These are phyloP conservation scores for Salpingus planirostris DNA, from an alignment of 2,888 invertebrate genomes.

Conservation along the genomic window DNA sequence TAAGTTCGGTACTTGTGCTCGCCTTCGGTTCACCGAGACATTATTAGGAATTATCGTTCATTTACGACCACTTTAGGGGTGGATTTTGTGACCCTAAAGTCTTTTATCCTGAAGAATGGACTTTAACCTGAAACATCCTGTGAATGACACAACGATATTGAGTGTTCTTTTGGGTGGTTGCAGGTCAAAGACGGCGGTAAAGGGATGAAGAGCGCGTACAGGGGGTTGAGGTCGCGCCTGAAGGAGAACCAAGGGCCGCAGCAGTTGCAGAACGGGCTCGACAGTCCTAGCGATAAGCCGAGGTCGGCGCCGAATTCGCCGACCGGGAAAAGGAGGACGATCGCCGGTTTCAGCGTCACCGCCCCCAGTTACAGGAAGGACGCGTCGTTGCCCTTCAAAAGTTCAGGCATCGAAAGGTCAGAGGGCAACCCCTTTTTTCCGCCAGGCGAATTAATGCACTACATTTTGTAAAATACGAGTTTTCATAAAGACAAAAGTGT, in stretches of 20 bases:
- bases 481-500: too few species aligned
- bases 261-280: conserved; percentile 33
- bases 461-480: too few species aligned
- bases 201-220: conserved; percentile 69
- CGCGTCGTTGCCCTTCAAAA: conserved; percentile 32
- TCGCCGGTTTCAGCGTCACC: conserved; percentile 33
- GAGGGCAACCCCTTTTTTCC: too few species aligned
- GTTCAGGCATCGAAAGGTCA: conserved; percentile 33
- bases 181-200: conserved; percentile 67
- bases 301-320: conserved; percentile 61
- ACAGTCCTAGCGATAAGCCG: conserved; percentile 39
- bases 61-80: too few species aligned
- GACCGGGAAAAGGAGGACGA: conserved; percentile 44
- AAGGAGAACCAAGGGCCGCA: conserved; percentile 37
- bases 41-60: too few species aligned
- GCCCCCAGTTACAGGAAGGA: conserved; percentile 39
- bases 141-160: too few species aligned
- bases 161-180: conserved; percentile 3
- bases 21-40: too few species aligned
- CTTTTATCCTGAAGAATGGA: neutral
- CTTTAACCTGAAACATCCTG: neutral
- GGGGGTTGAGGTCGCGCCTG: conserved; percentile 61
- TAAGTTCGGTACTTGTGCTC: too few species aligned
- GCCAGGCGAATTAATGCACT: too few species aligned
- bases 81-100: too few species aligned